Evolutionary conservation across 1,140 invertebrate species (phyloP).

Genomic region (Drosophila ogumai): DNA sequence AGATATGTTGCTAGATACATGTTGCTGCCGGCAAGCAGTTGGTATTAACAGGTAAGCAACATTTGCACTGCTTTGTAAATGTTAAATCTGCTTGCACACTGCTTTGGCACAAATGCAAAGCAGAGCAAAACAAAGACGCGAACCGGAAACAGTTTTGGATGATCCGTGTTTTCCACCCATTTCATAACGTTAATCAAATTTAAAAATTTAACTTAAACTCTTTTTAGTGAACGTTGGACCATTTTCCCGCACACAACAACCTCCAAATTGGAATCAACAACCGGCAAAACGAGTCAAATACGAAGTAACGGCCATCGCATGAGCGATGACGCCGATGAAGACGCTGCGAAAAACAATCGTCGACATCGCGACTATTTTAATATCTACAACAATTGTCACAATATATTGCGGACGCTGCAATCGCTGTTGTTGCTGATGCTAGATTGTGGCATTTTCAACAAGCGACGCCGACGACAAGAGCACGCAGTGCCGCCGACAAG

Average conservation of each 20-base stretch:
- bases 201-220: not conserved
- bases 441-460: slow-evolving; percentile 50
- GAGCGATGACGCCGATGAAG: slow-evolving; percentile 10
- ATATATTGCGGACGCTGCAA: slow-evolving; percentile 45
- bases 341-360: slow-evolving; percentile 35
- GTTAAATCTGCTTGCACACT: not conserved
- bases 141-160: not conserved
- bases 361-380: slow-evolving; percentile 32
- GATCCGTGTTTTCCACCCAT: not conserved
- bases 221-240: not conserved
- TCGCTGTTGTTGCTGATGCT: slow-evolving; percentile 47
- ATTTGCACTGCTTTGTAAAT: not conserved
- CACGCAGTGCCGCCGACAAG: slow-evolving; percentile 7
- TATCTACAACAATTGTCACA: slow-evolving; percentile 45
- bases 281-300: not conserved
- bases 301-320: slow-evolving; percentile 7
- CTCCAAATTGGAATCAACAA: slow-evolving; percentile 20
- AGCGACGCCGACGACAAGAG: slow-evolving; percentile 32
- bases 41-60: slow-evolving; percentile 42
- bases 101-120: not conserved
- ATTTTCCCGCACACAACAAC: not conserved
- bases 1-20: slow-evolving; percentile 30
- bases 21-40: slow-evolving; percentile 56
- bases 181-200: not conserved
- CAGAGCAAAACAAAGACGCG: slow-evolving; percentile 12